Percentiles rank a stretch among this genome's conserved stretches.
Evolutionary conservation across 2,888 invertebrate genomes (phyloP).

Genomic region (Cantharis nigra): DNA sequence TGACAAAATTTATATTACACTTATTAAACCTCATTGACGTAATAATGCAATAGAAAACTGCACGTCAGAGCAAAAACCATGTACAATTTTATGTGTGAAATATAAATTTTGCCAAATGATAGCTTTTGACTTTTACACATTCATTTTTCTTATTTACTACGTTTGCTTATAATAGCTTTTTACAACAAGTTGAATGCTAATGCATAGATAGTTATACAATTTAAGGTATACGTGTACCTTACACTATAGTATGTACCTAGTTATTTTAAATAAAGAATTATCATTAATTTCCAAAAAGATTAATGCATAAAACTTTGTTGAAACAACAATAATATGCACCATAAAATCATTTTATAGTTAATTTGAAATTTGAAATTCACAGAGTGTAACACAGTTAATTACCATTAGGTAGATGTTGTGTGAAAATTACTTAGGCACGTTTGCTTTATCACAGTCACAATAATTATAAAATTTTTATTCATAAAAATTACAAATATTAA

Average conservation of each 20-base stretch:
- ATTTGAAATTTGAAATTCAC: background rate
- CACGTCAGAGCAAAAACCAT: background rate
- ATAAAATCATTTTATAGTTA: background rate
- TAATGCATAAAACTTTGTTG: background rate
- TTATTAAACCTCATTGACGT: background rate
- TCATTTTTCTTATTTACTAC: background rate
- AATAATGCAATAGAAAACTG: background rate
- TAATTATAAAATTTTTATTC: background rate
- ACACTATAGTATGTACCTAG: background rate
- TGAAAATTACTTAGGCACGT: background rate
- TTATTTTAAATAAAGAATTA: background rate
- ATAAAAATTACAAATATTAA: background rate
- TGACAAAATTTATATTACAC: slow-evolving; percentile 38
- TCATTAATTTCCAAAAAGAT: background rate
- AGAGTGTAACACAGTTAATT: background rate
- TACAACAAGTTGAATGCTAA: background rate
- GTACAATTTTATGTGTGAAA: background rate
- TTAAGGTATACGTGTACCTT: background rate
- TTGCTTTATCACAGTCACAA: background rate
- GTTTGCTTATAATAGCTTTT: background rate
- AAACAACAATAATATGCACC: background rate
- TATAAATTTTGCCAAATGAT: slow-evolving; percentile 14
- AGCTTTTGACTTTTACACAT: slow-evolving; percentile 21
- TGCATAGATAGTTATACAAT: background rate
- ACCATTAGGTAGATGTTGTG: background rate